Evolutionary conservation across 1,140 invertebrate species (phyloP), one percentile per base, ranked within the genome.

Genomic region (Trissolcus basalis): DNA sequence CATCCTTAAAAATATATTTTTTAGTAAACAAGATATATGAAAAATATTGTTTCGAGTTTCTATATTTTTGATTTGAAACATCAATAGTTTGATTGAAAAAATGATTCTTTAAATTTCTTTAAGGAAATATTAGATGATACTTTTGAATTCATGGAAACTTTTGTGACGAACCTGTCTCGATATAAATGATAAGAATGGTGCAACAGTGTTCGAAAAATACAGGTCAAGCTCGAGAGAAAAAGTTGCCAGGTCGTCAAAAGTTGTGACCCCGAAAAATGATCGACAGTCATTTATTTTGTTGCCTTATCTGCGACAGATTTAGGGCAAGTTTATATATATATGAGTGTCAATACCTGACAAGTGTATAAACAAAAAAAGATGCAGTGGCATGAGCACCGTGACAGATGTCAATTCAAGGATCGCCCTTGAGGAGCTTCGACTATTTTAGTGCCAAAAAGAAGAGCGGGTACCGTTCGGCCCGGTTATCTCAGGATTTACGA

Each of bases 401-500:
- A 65, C 70, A 58, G 36, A 73, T 73, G 61, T 60, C 49, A 73
- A 60, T 19, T 19, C 0, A 15, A 9, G 35, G 27, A 61, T 74
- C 67, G 44, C 39, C 63, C 56, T 61, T 55, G 71, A 67, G 56
- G 47, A 56, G 12, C 45, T 3, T 6, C 36, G 54, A 59, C 65
- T 43, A 45, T 63, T 27, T 27, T 47, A 39, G 44, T 63, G 81
- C 80, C 67, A 83, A 84, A 86, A 86, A 81, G 19, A 27, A 6
- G 2, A 6, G 72, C 70, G 71, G 77, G 75, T 77, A 60, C 59
- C 27, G 35, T n/a, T 3, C 19, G 11, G 44, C 55, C 36, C 36
- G 45, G n/a, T 49, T 61, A 61, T 71, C 55, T 51, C 10, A 65
- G 48, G 69, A 83, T 86, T 86, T 85, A 83, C 78, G 48, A 74